These are phyloP conservation scores for Andrena chrysosceles DNA, from an alignment of 2,888 invertebrate species.

Conservation along the genomic window DNA sequence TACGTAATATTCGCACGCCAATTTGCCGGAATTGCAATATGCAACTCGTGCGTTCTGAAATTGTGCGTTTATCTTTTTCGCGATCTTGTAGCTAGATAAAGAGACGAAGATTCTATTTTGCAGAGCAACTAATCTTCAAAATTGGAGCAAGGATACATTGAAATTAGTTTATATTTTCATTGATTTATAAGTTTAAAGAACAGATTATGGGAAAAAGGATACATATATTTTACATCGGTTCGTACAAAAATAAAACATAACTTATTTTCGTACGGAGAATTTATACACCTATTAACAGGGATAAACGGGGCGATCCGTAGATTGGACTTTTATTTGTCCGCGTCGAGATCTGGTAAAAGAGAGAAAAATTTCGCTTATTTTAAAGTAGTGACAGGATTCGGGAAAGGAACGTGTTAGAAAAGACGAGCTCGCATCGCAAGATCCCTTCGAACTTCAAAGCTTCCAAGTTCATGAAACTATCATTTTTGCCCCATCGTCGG, in stretches of 20 bases:
- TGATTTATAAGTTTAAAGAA: neutral
- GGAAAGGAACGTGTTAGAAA: slow-evolving; percentile 22
- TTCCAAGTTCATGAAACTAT: slow-evolving; percentile 66
- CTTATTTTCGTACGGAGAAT: slow-evolving; percentile 1
- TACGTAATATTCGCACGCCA: slow-evolving; percentile 5
- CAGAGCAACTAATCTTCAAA: neutral
- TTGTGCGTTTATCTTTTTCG: slow-evolving; percentile 2
- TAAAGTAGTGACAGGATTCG: slow-evolving; percentile 11
- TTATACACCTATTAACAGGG: neutral
- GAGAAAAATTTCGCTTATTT: neutral
- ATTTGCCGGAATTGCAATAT: slow-evolving; percentile 12
- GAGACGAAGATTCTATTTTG: neutral
- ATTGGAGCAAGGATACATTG: neutral
- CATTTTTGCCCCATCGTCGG: slow-evolving; percentile 73
- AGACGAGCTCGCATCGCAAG: slow-evolving; percentile 60
- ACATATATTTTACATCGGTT: neutral
- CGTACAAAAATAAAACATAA: slow-evolving; percentile 20
- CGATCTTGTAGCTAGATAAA: neutral
- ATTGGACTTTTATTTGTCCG: slow-evolving; percentile 19
- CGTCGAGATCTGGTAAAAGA: slow-evolving; percentile 7
- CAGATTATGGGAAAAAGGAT: neutral
- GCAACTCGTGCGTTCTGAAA: slow-evolving; percentile 22
- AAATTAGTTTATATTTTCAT: neutral
- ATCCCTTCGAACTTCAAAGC: slow-evolving; percentile 29
- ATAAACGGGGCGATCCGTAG: neutral